Evolutionary conservation across 2,888 invertebrate species (phyloP).

Genomic region (Congeria kusceri): DNA sequence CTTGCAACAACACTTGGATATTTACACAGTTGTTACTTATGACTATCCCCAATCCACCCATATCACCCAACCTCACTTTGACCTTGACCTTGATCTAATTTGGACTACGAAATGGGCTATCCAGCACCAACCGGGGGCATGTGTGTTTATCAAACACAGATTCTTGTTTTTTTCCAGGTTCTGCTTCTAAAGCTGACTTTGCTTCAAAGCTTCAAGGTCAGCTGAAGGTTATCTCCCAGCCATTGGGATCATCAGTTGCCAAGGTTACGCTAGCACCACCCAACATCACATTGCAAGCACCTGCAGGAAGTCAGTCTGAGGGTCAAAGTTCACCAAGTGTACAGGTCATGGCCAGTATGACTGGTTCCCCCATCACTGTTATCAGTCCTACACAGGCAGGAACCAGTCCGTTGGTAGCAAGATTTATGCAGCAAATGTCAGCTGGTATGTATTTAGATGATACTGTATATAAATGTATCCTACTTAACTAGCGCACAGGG

Average conservation of each 20-base stretch:
- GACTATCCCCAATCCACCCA: too few species aligned
- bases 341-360: conserved; percentile 47
- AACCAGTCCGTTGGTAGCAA: conserved; percentile 74
- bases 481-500: too few species aligned
- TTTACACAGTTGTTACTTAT: too few species aligned
- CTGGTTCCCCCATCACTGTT: conserved; percentile 41
- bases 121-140: too few species aligned
- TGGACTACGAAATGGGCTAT: too few species aligned
- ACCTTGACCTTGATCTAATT: too few species aligned
- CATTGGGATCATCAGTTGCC: conserved; percentile 24
- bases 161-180: neutral
- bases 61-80: too few species aligned
- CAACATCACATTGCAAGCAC: conserved; percentile 52
- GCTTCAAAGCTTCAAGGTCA: conserved; percentile 49
- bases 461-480: too few species aligned
- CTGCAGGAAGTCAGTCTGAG: conserved; percentile 56
- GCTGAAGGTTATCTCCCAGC: conserved; percentile 48
- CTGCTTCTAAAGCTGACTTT: conserved; percentile 29
- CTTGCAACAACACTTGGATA: too few species aligned
- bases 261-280: conserved; percentile 35
- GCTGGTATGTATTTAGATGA: conserved; percentile 18
- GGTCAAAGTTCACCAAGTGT: conserved; percentile 39
- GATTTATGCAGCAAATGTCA: conserved; percentile 77
- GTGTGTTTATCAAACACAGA: too few species aligned
- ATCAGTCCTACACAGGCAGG: conserved; percentile 52